phyloP scores from a whole-genome alignment of 1,140 invertebrate genomes.

The Drosophila fuyamai region DNA sequence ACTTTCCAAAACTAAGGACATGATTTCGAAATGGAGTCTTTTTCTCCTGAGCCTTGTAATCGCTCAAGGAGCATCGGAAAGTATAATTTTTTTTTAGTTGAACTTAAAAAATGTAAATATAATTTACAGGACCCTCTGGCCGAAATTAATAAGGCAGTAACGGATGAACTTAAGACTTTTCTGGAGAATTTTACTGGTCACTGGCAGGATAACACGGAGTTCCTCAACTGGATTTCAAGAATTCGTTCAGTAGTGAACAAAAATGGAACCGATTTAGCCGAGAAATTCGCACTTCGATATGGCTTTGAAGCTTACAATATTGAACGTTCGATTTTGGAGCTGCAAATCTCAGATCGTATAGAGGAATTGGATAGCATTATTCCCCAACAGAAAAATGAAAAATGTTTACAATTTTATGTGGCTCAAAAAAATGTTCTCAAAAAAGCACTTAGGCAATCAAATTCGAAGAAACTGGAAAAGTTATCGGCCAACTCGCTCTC shows the following conservation, averaged over 20 bases:
- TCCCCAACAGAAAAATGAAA: background rate
- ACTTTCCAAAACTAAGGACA: background rate
- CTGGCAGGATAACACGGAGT: slow-evolving; percentile 1
- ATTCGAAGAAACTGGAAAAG: background rate
- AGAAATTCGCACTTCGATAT: background rate
- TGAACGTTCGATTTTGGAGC: background rate
- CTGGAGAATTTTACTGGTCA: background rate
- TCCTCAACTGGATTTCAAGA: slow-evolving; percentile 5
- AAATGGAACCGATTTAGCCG: background rate
- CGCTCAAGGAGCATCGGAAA: background rate
- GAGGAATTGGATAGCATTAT: slow-evolving; percentile 5
- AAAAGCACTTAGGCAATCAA: background rate
- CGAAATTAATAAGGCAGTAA: background rate
- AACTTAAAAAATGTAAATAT: background rate
- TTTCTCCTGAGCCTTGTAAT: background rate
- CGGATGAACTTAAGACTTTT: background rate
- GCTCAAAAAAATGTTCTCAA: background rate
- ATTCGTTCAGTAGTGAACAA: background rate
- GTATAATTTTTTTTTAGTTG: background rate
- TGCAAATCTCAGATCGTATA: background rate
- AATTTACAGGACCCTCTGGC: background rate
- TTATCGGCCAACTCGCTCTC: background rate
- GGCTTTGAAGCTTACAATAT: background rate
- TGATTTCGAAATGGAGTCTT: background rate
- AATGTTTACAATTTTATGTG: background rate